Evolutionary conservation across 2,113 vertebrate genomes (phyloP), one percentile per base, ranked within the genome.

Genomic region (Nibea coibor): DNA sequence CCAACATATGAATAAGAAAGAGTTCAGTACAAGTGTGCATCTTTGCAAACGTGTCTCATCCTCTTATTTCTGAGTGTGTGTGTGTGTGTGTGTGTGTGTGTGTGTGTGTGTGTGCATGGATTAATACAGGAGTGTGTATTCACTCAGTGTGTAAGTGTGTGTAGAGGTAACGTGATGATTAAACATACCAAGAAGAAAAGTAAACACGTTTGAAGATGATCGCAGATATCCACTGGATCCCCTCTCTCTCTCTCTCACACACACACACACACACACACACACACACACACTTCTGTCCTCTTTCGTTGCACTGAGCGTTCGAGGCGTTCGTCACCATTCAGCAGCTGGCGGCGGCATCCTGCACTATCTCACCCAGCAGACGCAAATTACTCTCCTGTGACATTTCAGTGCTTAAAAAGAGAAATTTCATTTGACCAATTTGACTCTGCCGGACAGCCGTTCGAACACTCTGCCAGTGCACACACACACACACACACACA

Each of bases 321-420:
- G 10, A 42, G 10, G 61, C 22, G 39, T 22, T 59, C 59, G 54
- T 86, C 69, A 47, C 59, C 31, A 24, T 31, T 64, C 71, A 24
- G 54, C 69, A 64, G 67, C 68, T 48, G 72, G 61, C 72, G 42
- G 43, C 51, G 43, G 42, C 47, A 31, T 56, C 64, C 65, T 39
- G 48, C 64, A 48, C 50, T 84, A 88, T 90, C 88, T 82, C 77
- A 39, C 24, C 54, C 58, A 24, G 66, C 85, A 87, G 87, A 81
- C n/a, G 50, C 68, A 87, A 85, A 85, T 82, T 68, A 67, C 80
- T 81, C 79, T 82, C 61, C 75, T 69, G 75, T 90, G 87, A 89
- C 90, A 93, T 90, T 89, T 91, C 87, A 81, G 22, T 24, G 78
- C 78, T 87, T 70, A 74, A 82, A 85, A 83, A 65, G 57, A 82